These are phyloP conservation scores for Dicyrtomina minuta DNA, from an alignment of 2,888 invertebrate genomes.

Conservation along the genomic window DNA sequence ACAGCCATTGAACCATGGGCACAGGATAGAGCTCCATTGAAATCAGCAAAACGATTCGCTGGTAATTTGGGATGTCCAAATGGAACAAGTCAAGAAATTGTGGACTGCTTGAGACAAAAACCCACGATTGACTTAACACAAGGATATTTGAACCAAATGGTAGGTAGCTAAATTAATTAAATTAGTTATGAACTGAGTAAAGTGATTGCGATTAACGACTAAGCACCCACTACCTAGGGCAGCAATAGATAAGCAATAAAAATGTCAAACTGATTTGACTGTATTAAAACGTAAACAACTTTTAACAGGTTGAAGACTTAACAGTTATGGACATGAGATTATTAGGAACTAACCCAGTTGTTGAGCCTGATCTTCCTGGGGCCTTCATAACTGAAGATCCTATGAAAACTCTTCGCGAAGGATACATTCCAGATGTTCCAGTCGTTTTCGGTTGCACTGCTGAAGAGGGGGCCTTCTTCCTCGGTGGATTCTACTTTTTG, in stretches of 20 bases:
- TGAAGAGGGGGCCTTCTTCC: conserved; percentile 20
- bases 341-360: neutral
- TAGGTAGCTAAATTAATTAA: neutral
- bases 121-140: neutral
- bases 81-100: neutral
- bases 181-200: neutral
- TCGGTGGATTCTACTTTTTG: conserved; percentile 26
- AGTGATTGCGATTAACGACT: too few species aligned
- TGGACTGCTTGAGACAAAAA: conserved; percentile 1
- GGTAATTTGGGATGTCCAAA: neutral
- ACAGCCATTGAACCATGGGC: conserved; percentile 43
- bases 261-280: neutral
- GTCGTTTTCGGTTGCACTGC: conserved; percentile 6
- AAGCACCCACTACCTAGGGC: too few species aligned
- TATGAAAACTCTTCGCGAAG: neutral
- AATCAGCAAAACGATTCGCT: conserved; percentile 6
- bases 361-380: conserved; percentile 15
- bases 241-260: too few species aligned
- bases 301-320: neutral
- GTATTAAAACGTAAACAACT: neutral
- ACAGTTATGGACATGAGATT: neutral
- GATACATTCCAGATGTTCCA: conserved; percentile 13
- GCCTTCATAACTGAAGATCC: conserved; percentile 15
- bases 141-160: neutral
- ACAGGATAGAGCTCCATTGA: conserved; percentile 28